phyloP scores from a whole-genome alignment of 2,888 invertebrate genomes.

The Pegoplata infirma region DNA sequence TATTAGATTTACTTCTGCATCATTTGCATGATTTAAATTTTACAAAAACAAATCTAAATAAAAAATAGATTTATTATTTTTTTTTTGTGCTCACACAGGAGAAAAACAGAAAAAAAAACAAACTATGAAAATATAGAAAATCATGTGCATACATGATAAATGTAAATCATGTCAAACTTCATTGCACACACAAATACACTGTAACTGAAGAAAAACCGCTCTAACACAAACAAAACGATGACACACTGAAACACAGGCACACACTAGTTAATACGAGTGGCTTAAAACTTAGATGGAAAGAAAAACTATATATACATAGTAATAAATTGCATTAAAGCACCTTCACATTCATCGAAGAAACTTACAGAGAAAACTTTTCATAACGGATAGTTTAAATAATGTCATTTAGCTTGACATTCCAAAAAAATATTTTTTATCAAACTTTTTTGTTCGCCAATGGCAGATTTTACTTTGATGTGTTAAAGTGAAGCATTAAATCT shows the following conservation, averaged over 20 bases:
- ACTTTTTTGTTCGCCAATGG: too few relatives aligned
- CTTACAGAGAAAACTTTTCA: too few relatives aligned
- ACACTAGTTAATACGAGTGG: not conserved
- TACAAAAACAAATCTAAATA: constrained; percentile 16
- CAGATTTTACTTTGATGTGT: too few relatives aligned
- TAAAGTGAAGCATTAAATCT: constrained; percentile 1
- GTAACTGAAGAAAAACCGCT: too few relatives aligned
- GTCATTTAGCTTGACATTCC: too few relatives aligned
- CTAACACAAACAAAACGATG: not conserved
- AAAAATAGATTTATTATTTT: constrained; percentile 23
- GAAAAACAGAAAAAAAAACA: not conserved
- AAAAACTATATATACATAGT: not conserved
- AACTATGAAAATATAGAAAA: too few relatives aligned
- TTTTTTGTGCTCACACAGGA: not conserved
- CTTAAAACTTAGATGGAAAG: constrained; percentile 9
- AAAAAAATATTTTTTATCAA: too few relatives aligned
- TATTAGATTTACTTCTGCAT: constrained; percentile 9
- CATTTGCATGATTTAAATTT: constrained; percentile 39
- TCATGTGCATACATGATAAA: constrained; percentile 19
- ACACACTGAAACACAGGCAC: not conserved
- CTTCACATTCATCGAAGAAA: constrained; percentile 20
- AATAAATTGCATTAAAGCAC: constrained; percentile 42
- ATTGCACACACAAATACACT: not conserved
- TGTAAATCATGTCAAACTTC: constrained; percentile 20
- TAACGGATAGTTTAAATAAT: not conserved